phyloP scores from a whole-genome alignment of 2,888 invertebrate species.

The Drosophila setosimentum region DNA sequence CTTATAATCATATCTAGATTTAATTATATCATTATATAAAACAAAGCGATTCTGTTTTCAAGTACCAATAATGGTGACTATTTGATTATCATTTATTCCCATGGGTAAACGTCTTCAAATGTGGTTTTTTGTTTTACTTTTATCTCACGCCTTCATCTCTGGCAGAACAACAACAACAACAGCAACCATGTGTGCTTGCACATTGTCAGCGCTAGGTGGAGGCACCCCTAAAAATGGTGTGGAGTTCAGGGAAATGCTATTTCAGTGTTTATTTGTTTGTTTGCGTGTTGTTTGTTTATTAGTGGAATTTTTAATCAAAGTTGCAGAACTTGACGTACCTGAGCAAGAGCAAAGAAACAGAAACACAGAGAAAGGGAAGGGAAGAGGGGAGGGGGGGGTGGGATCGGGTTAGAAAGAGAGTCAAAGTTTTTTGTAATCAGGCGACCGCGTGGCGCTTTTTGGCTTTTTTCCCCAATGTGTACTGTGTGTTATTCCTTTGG shows the following conservation, averaged over 20 bases:
- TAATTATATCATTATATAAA: not conserved
- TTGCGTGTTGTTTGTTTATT: conserved; percentile 70
- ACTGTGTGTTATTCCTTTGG: conserved; percentile 76
- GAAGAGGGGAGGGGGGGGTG: not conserved
- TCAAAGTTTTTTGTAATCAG: conserved; percentile 74
- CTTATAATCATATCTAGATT: not conserved
- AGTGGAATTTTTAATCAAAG: conserved; percentile 82
- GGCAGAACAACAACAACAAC: conserved; percentile 5
- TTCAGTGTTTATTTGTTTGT: conserved; percentile 62
- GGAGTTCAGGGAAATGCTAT: conserved; percentile 31
- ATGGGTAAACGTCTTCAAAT: not conserved
- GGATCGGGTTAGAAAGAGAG: conserved; percentile 3
- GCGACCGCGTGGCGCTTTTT: conserved; percentile 67
- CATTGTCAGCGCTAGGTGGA: conserved; percentile 52
- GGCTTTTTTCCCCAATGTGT: conserved; percentile 46
- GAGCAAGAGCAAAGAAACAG: conserved; percentile 28
- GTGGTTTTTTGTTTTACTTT: not conserved
- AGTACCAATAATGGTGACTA: not conserved
- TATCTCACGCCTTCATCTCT: conserved; percentile 13
- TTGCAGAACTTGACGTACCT: conserved; percentile 71
- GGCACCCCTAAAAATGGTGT: conserved; percentile 13
- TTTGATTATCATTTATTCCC: not conserved
- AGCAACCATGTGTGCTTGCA: conserved; percentile 23
- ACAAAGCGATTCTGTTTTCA: not conserved
- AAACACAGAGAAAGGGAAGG: too few species aligned